phyloP scores from a whole-genome alignment of 2,797 vertebrate species.

The Threskiornis aethiopicus region DNA sequence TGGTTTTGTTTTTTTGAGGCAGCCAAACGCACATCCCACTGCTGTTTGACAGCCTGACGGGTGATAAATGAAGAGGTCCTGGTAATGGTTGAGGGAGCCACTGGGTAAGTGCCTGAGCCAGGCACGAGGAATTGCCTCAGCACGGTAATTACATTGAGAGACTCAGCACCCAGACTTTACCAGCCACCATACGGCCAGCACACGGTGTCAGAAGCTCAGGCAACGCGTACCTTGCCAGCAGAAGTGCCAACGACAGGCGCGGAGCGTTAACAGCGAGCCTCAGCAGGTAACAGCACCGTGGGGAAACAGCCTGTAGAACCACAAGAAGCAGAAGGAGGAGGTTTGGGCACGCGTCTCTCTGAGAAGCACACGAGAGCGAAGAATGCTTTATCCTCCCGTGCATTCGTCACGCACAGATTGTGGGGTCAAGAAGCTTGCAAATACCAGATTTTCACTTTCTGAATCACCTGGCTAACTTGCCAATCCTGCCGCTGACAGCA shows the following conservation, averaged over 20 bases:
- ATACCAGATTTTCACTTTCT: background rate
- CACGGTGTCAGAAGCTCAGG: background rate
- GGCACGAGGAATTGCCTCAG: background rate
- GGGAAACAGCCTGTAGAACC: background rate
- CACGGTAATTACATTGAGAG: background rate
- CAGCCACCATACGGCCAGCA: background rate
- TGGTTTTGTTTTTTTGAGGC: background rate
- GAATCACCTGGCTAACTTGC: background rate
- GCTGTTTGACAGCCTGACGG: background rate
- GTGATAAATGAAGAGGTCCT: background rate
- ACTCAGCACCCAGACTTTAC: background rate
- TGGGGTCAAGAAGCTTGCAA: background rate
- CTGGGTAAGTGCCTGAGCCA: background rate
- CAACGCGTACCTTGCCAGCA: background rate
- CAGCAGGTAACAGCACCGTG: background rate
- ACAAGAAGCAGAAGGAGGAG: background rate
- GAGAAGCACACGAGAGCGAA: background rate
- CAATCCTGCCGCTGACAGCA: background rate
- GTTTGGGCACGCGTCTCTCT: rapidly evolving
- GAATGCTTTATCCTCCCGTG: background rate
- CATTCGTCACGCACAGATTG: background rate
- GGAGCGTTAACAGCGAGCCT: background rate
- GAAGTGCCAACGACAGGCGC: background rate
- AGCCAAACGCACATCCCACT: background rate
- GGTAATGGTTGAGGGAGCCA: background rate